Evolutionary conservation across 2,797 vertebrate species (phyloP), one percentile per base, ranked within the genome.

Genomic region (Melanotaenia boesemani): DNA sequence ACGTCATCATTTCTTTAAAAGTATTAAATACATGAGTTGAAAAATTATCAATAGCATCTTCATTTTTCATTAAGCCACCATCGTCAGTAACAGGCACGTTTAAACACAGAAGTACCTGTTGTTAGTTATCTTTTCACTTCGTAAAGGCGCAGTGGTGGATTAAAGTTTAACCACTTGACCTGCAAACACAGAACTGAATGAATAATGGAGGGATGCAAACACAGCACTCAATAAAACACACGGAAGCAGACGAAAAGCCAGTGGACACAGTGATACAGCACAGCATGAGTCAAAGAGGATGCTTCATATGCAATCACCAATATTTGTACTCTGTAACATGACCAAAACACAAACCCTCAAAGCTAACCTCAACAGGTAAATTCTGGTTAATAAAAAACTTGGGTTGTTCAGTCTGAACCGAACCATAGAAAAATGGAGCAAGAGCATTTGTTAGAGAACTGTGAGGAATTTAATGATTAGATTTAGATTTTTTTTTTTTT

Each of bases 131-230:
- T 24, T 18, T 48, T 65, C 8, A 46, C 20, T 66, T 15, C 26
- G 15, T 52, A 36, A n/a, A 30, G 26, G 9, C 50, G 67, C 34
- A 77, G 71, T 5, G 15, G 39, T 24, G 60, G 60, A 64, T 62
- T 84, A 65, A 70, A 82, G 67, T 70, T 83, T 68, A 76, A 77
- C 77, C 20, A 59, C 55, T 57, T 70, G 44, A 65, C 28, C 66
- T 44, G 50, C 63, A n/a, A 32, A 66, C 79, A 80, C n/a, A 59
- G 58, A 37, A 52, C 34, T 57, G 30, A 58, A 77, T 72, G 26
- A 68, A 79, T 71, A 74, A 68, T 70, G 18, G 37, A 74, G 44
- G 36, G 36, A n/a, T 66, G 39, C 65, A 74, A 82, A 77, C 22
- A 11, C 5, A 46, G 48, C 72, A 65, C 60, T 67, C 41, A 34